A percentile compares a stretch with the other conserved stretches of the same genome.
Conservation (phyloP, 1,140 invertebrate genomes). For the Eriocheir sinensis region DNA sequence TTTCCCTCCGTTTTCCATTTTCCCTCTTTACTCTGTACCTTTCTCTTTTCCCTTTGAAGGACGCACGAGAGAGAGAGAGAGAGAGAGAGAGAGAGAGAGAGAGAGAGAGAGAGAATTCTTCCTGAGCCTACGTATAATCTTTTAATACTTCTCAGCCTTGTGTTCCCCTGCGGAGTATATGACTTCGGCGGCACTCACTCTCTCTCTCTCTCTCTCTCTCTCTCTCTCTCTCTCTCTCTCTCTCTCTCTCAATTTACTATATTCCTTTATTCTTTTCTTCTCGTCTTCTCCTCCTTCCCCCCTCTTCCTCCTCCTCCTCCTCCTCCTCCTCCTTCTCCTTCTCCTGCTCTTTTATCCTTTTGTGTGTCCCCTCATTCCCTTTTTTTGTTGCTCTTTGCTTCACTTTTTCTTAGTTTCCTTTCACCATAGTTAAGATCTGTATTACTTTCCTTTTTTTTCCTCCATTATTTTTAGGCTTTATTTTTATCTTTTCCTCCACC, state of each 20-base stretch:
- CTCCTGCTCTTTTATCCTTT: background rate
- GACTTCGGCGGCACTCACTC: background rate
- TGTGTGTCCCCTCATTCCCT: no score
- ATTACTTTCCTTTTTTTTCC: no score
- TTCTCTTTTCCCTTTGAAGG: no score
- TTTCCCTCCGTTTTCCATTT: no score
- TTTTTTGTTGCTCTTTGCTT: no score
- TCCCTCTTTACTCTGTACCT: no score
- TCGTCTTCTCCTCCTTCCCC: no score
- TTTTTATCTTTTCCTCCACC: background rate
- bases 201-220: background rate
- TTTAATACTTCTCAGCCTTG: background rate
- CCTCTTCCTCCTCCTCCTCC: background rate
- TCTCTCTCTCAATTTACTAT: no score
- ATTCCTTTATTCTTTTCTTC: no score
- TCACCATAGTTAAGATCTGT: no score
- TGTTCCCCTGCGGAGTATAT: background rate
- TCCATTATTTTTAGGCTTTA: background rate
- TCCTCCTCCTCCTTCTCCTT: background rate
- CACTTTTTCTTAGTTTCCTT: no score
- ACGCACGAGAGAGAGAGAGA: constrained; percentile 22
- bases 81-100: constrained; percentile 1
- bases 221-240: no score
- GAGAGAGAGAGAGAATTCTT: background rate
- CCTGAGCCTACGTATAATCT: background rate